phyloP scores from a whole-genome alignment of 2,888 invertebrate species.

The Lampropteryx suffumata region DNA sequence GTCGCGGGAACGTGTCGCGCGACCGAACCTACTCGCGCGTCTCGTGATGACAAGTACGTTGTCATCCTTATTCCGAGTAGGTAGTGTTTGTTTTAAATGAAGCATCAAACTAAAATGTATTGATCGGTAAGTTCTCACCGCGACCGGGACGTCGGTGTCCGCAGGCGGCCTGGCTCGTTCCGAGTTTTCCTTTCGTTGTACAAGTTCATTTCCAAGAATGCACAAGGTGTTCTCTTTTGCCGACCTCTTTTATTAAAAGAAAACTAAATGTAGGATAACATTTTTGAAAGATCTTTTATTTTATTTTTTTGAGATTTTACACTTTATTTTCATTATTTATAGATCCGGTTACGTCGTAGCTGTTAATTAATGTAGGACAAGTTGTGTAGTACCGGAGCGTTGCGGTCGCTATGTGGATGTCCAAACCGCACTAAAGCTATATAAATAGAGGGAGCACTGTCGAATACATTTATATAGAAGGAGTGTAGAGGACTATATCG shows the following conservation, averaged over 20 bases:
- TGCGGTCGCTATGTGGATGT: conserved; percentile 39
- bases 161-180: conserved; percentile 8
- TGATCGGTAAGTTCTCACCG: no score
- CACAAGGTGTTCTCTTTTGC: conserved; percentile 34
- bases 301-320: conserved; percentile 54
- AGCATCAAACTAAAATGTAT: conserved; percentile 3
- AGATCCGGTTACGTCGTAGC: conserved; percentile 40
- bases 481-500: neutral
- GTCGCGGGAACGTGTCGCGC: neutral
- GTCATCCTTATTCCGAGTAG: conserved; percentile 18
- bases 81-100: conserved; percentile 3
- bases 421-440: conserved; percentile 27
- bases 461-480: conserved; percentile 18
- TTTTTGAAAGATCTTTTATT: conserved; percentile 48
- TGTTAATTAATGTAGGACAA: conserved; percentile 58
- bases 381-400: conserved; percentile 47
- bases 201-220: conserved; percentile 39
- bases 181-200: no score
- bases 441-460: conserved; percentile 19
- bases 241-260: conserved; percentile 32
- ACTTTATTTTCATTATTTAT: conserved; percentile 41
- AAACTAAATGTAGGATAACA: conserved; percentile 31
- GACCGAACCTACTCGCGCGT: conserved; percentile 27
- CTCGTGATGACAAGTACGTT: conserved; percentile 24
- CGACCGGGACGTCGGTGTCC: conserved; percentile 8